Percentiles rank a stretch among this genome's conserved stretches.
Conservation (phyloP, 2,797 vertebrate genomes). For the Fistularia tabacaria region DNA sequence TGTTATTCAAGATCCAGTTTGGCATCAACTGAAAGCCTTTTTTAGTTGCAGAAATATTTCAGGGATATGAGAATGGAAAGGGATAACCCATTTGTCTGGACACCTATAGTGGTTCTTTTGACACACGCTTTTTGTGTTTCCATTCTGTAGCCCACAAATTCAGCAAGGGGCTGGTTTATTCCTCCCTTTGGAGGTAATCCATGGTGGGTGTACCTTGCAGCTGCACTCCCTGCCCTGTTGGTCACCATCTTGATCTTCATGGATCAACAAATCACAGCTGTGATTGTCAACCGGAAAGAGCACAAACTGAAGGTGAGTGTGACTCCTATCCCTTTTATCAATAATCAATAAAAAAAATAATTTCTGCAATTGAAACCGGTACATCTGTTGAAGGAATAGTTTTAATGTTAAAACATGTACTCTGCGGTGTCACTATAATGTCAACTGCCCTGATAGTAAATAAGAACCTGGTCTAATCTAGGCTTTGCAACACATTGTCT, state of each 20-base stretch:
- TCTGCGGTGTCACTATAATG: too few species aligned
- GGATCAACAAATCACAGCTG: conserved; percentile 98
- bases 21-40: too few species aligned
- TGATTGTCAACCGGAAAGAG: conserved; percentile 98
- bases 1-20: too few species aligned
- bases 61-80: too few species aligned
- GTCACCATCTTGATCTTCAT: conserved; percentile 98
- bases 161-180: conserved; percentile 88
- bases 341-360: too few species aligned
- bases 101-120: background rate
- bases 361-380: too few species aligned
- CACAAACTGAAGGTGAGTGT: conserved; percentile 91
- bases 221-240: conserved; percentile 88
- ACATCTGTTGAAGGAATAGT: background rate
- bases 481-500: too few species aligned
- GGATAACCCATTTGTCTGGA: background rate
- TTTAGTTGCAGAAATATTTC: too few species aligned
- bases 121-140: background rate
- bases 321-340: background rate
- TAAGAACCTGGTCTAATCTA: too few species aligned
- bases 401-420: too few species aligned
- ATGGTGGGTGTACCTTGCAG: conserved; percentile 96
- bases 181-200: conserved; percentile 93
- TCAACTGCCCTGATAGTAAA: too few species aligned
- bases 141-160: conserved; percentile 85